Evolutionary conservation across 2,797 vertebrate species (phyloP), one percentile per base, ranked within the genome.

Genomic region (Leucoraja ocellata): DNA sequence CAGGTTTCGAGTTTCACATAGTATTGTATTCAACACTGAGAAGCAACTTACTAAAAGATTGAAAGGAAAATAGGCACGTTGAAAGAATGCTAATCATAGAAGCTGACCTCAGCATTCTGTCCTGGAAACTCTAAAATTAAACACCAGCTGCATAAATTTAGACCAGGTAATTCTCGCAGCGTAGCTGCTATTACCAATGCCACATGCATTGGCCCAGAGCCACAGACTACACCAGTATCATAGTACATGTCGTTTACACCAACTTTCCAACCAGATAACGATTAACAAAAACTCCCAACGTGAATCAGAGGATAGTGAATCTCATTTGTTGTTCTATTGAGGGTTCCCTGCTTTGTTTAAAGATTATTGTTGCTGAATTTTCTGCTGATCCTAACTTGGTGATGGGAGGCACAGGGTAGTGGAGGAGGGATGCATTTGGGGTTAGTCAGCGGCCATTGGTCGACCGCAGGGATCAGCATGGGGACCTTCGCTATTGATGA

Each of bases 51-150:
- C 14, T 23, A n/a, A 46, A 73, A 23, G 36, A 91, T 74, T 74
- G 10, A 7, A 10, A 39, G 23, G 0, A 73, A 76, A 46, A 74
- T 74, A 28, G 25, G 10, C 25, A 63, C 5, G 11, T 65, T 65
- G 68, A 91, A 46, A 74, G 90, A 5, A 54, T n/a, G 58, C 16
- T 7, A 23, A 92, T n/a, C 54, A 32, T 76, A 73, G 73, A 76
- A 1, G 1, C 23, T 92, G 28, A 76, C 90, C 90, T 76, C 90
- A 92, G 71, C 65, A 28, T 54, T 92, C 46, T 54, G 39, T 54
- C 46, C 71, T 28, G 71, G 68, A 92, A 54, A 54, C 71, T 74
- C 39, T 92, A 92, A 54, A 92, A 74, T 74, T 92, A 92, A 92
- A 76, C 90, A 76, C 71, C 54, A 39, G 71, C 71, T 58, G 23